Evolutionary conservation across 2,797 vertebrate genomes (phyloP).

Genomic region (Pantherophis vulpinus): DNA sequence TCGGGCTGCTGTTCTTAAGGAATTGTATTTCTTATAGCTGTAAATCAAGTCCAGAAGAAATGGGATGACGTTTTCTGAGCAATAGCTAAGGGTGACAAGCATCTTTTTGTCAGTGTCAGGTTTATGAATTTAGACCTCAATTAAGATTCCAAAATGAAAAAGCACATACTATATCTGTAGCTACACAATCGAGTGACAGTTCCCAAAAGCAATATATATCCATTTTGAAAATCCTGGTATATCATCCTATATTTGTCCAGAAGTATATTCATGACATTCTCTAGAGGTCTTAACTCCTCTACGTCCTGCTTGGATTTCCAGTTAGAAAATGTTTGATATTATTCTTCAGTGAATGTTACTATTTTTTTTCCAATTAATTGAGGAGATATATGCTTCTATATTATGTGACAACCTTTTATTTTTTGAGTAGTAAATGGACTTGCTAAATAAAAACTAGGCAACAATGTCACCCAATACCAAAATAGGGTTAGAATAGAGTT

Average conservation of each 20-base stretch:
- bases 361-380: slow-evolving; percentile 51
- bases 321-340: slow-evolving; percentile 35
- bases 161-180: slow-evolving; percentile 8
- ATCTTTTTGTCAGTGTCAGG: slow-evolving; percentile 53
- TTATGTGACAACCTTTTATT: slow-evolving; percentile 42
- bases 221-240: slow-evolving; percentile 48
- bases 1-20: slow-evolving; percentile 52
- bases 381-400: slow-evolving; percentile 49
- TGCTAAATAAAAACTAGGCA: slow-evolving; percentile 35
- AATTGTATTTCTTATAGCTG: slow-evolving; percentile 66
- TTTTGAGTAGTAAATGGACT: slow-evolving; percentile 54
- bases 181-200: slow-evolving; percentile 29
- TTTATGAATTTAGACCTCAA: slow-evolving; percentile 72
- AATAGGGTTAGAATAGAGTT: background rate
- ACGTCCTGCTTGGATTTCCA: slow-evolving; percentile 47
- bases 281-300: slow-evolving; percentile 48
- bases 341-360: slow-evolving; percentile 31
- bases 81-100: slow-evolving; percentile 59
- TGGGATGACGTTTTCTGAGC: slow-evolving; percentile 63
- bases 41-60: slow-evolving; percentile 68
- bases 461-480: background rate
- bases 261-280: slow-evolving; percentile 43
- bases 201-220: slow-evolving; percentile 38
- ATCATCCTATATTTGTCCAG: slow-evolving; percentile 31
- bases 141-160: slow-evolving; percentile 70